phyloP scores from a whole-genome alignment of 2,113 vertebrate species.

The Acrocephalus kingi region DNA sequence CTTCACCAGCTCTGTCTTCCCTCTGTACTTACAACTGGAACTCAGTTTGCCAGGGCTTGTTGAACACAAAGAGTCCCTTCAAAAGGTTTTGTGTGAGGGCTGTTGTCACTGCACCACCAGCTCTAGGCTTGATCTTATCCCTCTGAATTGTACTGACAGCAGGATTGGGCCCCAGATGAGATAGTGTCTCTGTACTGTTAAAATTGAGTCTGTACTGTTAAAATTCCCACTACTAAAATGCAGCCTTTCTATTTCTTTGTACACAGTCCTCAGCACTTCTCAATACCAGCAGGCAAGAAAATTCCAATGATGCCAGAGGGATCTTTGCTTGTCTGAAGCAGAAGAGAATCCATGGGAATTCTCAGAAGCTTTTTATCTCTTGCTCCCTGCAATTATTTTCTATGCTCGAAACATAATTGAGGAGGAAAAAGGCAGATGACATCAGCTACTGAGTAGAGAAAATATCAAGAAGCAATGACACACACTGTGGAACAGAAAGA shows the following conservation, averaged over 20 bases:
- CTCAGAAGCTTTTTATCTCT: constrained; percentile 40
- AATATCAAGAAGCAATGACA: constrained; percentile 21
- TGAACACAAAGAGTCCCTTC: constrained; percentile 33
- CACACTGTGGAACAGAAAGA: background rate
- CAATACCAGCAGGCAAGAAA: constrained; percentile 9
- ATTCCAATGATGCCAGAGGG: constrained; percentile 32
- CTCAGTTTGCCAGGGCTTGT: background rate
- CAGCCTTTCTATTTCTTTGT: constrained; percentile 41
- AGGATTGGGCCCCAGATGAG: constrained; percentile 42
- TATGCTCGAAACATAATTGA: constrained; percentile 23
- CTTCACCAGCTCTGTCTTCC: background rate
- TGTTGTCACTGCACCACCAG: constrained; percentile 12
- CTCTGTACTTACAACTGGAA: background rate
- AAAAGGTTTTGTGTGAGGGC: constrained; percentile 19
- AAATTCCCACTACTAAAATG: constrained; percentile 40
- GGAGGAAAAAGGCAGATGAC: background rate
- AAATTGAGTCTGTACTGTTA: background rate
- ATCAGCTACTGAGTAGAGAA: background rate
- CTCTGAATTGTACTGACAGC: background rate
- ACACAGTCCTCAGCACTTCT: background rate
- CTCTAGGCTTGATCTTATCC: constrained; percentile 8
- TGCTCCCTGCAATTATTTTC: constrained; percentile 46
- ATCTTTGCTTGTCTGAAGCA: constrained; percentile 29
- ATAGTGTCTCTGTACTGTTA: constrained; percentile 25
- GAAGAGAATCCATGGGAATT: constrained; percentile 46